Base-by-base conservation (phyloP, 2,888 invertebrate genomes). In the Phortica okadai region DNA sequence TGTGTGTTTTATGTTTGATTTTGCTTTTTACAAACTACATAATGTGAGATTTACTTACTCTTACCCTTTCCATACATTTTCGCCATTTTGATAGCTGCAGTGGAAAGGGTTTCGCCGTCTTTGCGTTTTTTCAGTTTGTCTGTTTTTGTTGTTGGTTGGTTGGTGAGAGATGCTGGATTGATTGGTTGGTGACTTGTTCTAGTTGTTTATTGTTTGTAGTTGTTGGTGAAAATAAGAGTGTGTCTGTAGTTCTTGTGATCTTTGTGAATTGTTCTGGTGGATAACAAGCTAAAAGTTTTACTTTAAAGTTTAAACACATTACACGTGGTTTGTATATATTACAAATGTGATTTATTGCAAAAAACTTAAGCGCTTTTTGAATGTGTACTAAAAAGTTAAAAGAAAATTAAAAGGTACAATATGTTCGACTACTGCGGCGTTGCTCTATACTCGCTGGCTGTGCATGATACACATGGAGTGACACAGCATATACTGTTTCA, bases 51-150 rank as follows among this genome's bases (percentile, higher is more conserved):
- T 83, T 91, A 92, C 92, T 92, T 92, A 92, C 92, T 91, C 91
- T 92, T 92, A 91, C 92, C 92, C 91, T 92, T 92, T 90, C 92
- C 92, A 91, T 92, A 91, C 91, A 91, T 91, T 90, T 91, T 92
- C 87, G 91, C 90, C 91, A 91, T 91, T 85, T 86, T 86, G 75
- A 41, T 81, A 83, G 78, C 78, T 74, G 79, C 69, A 83, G 80
- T 86, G 89, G 90, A 89, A 90, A 90, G 89, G 90, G 89, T 83
- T 82, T 81, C 78, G 75, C 42, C 58, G 86, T 78, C 77, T 83
- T 83, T 83, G 78, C 82, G 82, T 85, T 81, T 82, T 87, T 82
- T 85, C 86, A 83, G 76, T 82, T 83, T 83, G 83, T 83, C 82
- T 80, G 76, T 76, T 76, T 81, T 81, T 76, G 75, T 78, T 77